Percentiles rank a stretch among this genome's conserved stretches.
Conservation (phyloP, 2,797 vertebrate genomes). For the Sebastiscus albofasciatus region DNA sequence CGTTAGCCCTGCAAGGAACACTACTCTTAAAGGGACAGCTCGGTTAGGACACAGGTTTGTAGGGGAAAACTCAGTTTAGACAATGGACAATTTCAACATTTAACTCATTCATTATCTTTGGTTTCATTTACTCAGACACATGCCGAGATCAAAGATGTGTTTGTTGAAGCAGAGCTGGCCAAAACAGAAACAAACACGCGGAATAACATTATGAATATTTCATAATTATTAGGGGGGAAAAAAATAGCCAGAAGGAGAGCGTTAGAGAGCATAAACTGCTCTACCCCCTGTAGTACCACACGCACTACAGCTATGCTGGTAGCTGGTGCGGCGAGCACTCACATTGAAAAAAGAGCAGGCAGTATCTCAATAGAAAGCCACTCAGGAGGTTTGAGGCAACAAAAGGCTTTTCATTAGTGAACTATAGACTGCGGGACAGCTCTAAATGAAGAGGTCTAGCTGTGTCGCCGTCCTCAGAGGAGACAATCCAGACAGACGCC, state of each 20-base stretch:
- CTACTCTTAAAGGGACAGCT: conserved; percentile 67
- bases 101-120: not conserved
- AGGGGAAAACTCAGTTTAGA: conserved; percentile 7
- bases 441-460: conserved; percentile 48
- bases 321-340: not conserved
- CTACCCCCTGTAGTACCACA: conserved; percentile 10
- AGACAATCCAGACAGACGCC: conserved; percentile 14
- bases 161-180: conserved; percentile 10
- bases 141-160: not conserved
- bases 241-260: conserved; percentile 27
- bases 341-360: conserved; percentile 48
- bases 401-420: conserved; percentile 68
- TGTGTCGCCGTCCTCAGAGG: conserved; percentile 33
- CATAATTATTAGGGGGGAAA: not conserved
- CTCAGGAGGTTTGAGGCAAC: conserved; percentile 56
- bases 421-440: conserved; percentile 44
- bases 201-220: conserved; percentile 47
- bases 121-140: not conserved
- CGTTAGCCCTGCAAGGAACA: conserved; percentile 66
- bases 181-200: conserved; percentile 13
- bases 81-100: not conserved
- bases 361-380: conserved; percentile 50
- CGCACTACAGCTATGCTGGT: conserved; percentile 5
- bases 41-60: conserved; percentile 10
- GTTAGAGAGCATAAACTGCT: conserved; percentile 26